Percentiles rank a stretch among this genome's conserved stretches.
phyloP scores from a whole-genome alignment of 1,140 invertebrate species.

The Drosophila athabasca region DNA sequence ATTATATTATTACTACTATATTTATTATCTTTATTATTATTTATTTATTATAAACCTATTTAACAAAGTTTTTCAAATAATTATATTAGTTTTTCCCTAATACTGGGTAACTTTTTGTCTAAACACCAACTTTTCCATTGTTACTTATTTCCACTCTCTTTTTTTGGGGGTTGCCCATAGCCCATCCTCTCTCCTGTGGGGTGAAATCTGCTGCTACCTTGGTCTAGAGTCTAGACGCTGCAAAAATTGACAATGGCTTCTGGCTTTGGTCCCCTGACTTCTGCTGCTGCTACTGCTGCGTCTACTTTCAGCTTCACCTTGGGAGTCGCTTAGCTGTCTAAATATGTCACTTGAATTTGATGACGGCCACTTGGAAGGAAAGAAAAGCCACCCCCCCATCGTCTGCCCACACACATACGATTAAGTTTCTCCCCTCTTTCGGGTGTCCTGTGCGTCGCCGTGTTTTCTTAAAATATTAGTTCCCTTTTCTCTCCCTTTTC shows the following conservation, averaged over 20 bases:
- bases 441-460: not conserved
- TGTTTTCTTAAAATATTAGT: slow-evolving; percentile 82
- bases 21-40: no score
- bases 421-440: slow-evolving; percentile 41
- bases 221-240: slow-evolving; percentile 47
- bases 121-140: not conserved
- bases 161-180: slow-evolving; percentile 36
- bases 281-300: slow-evolving; percentile 15
- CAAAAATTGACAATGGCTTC: slow-evolving; percentile 69
- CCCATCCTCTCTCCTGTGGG: slow-evolving; percentile 14
- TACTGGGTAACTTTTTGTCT: no score
- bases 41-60: no score
- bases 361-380: slow-evolving; percentile 69
- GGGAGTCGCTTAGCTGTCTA: slow-evolving; percentile 81
- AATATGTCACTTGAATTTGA: slow-evolving; percentile 82
- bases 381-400: slow-evolving; percentile 7
- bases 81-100: no score
- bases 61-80: no score
- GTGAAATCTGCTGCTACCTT: not conserved
- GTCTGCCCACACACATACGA: slow-evolving; percentile 41
- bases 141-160: no score
- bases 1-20: no score
- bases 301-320: slow-evolving; percentile 63
- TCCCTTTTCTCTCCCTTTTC: slow-evolving; percentile 46
- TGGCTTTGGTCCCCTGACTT: slow-evolving; percentile 25